These are phyloP conservation scores for Chaenogobius annularis DNA, from an alignment of 2,113 vertebrate species.

Conservation along the genomic window DNA sequence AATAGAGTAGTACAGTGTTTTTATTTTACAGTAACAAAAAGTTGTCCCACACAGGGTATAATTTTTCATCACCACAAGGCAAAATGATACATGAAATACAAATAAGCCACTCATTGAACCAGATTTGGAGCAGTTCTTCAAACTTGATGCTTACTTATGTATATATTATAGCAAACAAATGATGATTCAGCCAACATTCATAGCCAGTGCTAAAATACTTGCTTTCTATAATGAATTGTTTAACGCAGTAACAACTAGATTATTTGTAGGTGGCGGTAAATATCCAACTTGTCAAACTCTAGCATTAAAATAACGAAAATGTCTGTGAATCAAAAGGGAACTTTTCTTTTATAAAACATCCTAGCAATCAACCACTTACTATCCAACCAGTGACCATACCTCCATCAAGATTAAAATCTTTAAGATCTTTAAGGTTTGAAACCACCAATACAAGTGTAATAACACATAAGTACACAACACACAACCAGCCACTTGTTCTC, in stretches of 20 bases:
- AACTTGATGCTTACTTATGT: not conserved
- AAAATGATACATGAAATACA: not conserved
- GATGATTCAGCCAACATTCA: not conserved
- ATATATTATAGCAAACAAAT: not conserved
- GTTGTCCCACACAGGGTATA: not conserved
- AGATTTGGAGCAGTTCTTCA: not conserved
- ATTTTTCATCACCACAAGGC: not conserved
- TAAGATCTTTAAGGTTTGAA: not conserved
- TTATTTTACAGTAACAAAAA: not conserved
- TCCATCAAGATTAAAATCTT: not conserved
- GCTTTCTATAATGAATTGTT: not conserved
- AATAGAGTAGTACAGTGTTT: not conserved
- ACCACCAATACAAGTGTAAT: not conserved
- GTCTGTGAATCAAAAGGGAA: too few relatives aligned
- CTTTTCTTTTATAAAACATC: not conserved
- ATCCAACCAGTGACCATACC: not conserved
- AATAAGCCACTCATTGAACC: not conserved
- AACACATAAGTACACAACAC: not conserved
- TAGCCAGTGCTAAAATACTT: not conserved
- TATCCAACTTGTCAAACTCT: not conserved
- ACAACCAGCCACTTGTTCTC: constrained; percentile 11
- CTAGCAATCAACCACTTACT: not conserved
- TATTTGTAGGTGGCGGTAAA: not conserved
- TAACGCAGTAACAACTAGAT: not conserved
- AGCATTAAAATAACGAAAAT: too few relatives aligned